Conservation (phyloP, 2,113 vertebrate genomes). For the Elgaria multicarinata region DNA sequence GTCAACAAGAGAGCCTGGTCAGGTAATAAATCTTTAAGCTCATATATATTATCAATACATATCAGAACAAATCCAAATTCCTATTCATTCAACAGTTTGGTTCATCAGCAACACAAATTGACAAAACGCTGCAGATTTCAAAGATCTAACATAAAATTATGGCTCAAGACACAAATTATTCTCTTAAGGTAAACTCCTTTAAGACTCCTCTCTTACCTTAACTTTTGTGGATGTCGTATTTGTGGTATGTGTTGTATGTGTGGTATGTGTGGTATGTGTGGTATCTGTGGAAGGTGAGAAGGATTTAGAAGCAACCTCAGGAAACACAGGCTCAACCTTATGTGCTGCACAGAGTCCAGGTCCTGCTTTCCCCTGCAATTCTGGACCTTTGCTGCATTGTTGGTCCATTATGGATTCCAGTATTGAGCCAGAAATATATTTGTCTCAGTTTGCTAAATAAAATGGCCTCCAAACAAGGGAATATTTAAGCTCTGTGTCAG, state of each 20-base stretch:
- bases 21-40: not conserved
- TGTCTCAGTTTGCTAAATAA: constrained; percentile 3
- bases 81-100: not conserved
- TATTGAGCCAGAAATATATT: constrained; percentile 29
- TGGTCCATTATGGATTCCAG: not conserved
- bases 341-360: not conserved
- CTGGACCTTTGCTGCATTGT: constrained; percentile 23
- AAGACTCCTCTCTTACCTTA: not conserved
- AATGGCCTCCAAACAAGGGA: constrained; percentile 20
- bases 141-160: not conserved
- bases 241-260: not conserved
- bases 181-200: rapidly evolving
- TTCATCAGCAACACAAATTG: not conserved
- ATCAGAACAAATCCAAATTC: not conserved
- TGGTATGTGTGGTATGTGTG: too few relatives aligned
- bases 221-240: not conserved
- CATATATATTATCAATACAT: not conserved
- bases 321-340: not conserved
- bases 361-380: not conserved
- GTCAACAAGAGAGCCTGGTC: not conserved
- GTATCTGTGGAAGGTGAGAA: not conserved
- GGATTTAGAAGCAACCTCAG: not conserved
- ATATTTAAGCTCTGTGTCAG: constrained; percentile 28
- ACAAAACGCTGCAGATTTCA: not conserved
- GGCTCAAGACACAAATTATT: not conserved